Evolutionary conservation across 2,113 vertebrate genomes (phyloP), one percentile per base, ranked within the genome.

Genomic region (Gnathonemus echidnorhynchus): DNA sequence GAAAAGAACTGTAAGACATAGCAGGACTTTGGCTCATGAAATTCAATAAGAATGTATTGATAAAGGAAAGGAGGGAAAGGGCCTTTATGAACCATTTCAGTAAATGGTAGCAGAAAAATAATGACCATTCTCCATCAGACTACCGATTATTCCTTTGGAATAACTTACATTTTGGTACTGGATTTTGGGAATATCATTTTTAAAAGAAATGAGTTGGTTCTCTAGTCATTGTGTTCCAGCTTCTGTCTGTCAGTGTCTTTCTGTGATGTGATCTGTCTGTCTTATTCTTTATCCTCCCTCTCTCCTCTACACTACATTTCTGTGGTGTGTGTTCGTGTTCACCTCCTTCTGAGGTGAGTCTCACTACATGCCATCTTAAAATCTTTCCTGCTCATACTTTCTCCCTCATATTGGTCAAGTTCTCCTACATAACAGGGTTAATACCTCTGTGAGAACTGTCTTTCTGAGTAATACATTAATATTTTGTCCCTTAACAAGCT

Each of bases 161-260:
- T 17, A 77, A 27, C 9, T 11, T 50, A 45, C 46, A n/a, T 86
- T 49, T 86, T n/a, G 58, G 24, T 66, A 66, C 24, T 13, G 5
- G 11, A 86, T 86, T 45, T 50, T 86, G 9, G n/a, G 19, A 86
- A 86, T 86, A 49, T 48, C 8, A 46, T 46, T 45, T 13, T 84
- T 77, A 52, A 53, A 52, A 50, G 74, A 89, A 84, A 35, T 13
- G 35, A 45, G 24, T 83, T 74, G 46, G 9, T 56, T 52, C 49
- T 27, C 3, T 19, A 70, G n/a, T 24, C 19, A 70, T 83, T 92
- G 90, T 90, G 56, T 86, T 87, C 86, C 90, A 89, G 49, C 74
- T 8, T 88, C 58, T 89, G n/a, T 80, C 86, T 88, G 80, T 90
- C 89, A 90, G 6, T 48, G 4, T 80, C 17, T 39, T 56, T 86